Evolutionary conservation across 2,113 vertebrate species (phyloP).

Genomic region (Eurystomus gularis): DNA sequence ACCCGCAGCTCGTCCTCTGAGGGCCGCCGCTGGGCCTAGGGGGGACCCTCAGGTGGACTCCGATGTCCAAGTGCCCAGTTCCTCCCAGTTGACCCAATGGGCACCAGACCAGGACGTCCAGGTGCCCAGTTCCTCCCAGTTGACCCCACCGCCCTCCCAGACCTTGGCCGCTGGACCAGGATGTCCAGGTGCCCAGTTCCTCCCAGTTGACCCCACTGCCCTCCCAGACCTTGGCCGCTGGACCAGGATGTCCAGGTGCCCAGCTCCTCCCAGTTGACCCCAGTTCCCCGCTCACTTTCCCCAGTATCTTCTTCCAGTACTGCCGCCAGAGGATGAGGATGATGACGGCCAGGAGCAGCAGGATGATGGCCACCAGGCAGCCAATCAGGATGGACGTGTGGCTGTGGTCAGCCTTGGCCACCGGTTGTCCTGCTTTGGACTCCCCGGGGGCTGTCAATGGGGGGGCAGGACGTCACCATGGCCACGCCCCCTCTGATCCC

Average conservation of each 20-base stretch:
- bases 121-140: background rate
- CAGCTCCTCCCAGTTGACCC: background rate
- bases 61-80: background rate
- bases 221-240: background rate
- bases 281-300: conserved; percentile 77
- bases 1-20: conserved; percentile 88
- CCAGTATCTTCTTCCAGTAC: conserved; percentile 90
- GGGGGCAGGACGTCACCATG: background rate
- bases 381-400: conserved; percentile 89
- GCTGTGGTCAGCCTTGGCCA: conserved; percentile 87
- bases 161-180: too few relatives aligned
- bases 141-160: background rate
- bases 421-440: conserved; percentile 77
- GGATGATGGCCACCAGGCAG: conserved; percentile 92
- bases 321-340: conserved; percentile 92
- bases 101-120: rapidly evolving
- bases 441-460: conserved; percentile 30
- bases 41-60: background rate
- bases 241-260: background rate
- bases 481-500: background rate
- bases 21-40: conserved; percentile 84
- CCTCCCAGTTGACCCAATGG: background rate
- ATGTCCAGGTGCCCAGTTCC: background rate
- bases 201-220: background rate
- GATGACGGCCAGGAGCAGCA: conserved; percentile 88